Conservation (phyloP, 2,113 vertebrate genomes). For the Planiliza haematocheilus region DNA sequence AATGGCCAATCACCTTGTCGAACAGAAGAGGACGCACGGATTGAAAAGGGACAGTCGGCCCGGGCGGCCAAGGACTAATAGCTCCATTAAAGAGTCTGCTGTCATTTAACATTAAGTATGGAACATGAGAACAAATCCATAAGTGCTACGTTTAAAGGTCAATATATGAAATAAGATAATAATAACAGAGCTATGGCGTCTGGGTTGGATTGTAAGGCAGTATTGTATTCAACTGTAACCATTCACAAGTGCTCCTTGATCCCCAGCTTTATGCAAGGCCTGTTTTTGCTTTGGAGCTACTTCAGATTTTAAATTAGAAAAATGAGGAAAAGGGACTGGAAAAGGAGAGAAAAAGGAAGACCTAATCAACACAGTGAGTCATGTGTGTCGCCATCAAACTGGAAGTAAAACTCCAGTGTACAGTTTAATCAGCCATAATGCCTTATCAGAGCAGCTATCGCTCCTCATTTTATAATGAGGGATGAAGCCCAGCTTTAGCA, state of each 20-base stretch:
- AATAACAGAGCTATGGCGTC: constrained; percentile 14
- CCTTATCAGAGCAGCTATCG: constrained; percentile 54
- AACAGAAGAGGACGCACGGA: constrained; percentile 36
- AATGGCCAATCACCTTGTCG: constrained; percentile 63
- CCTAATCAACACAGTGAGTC: background rate
- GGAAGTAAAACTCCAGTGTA: constrained; percentile 58
- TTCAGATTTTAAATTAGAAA: background rate
- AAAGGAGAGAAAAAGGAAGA: constrained; percentile 22
- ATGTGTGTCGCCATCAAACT: constrained; percentile 36
- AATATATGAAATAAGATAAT: constrained; percentile 25
- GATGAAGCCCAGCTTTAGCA: constrained; percentile 60
- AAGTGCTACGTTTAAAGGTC: constrained; percentile 41
- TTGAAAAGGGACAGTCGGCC: constrained; percentile 28
- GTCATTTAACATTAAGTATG: constrained; percentile 37
- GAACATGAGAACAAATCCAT: constrained; percentile 44
- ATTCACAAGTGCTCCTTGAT: background rate
- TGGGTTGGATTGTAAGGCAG: background rate
- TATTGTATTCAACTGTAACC: constrained; percentile 16
- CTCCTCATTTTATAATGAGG: constrained; percentile 49
- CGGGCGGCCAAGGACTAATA: constrained; percentile 40
- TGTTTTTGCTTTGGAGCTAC: background rate
- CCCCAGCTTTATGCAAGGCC: background rate
- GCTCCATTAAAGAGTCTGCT: constrained; percentile 36
- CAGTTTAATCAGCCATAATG: constrained; percentile 68
- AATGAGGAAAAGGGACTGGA: background rate